These are phyloP conservation scores for Bolinopsis microptera DNA, from an alignment of 37 sponge, comb jelly and placozoan genomes.

Conservation along the genomic window DNA sequence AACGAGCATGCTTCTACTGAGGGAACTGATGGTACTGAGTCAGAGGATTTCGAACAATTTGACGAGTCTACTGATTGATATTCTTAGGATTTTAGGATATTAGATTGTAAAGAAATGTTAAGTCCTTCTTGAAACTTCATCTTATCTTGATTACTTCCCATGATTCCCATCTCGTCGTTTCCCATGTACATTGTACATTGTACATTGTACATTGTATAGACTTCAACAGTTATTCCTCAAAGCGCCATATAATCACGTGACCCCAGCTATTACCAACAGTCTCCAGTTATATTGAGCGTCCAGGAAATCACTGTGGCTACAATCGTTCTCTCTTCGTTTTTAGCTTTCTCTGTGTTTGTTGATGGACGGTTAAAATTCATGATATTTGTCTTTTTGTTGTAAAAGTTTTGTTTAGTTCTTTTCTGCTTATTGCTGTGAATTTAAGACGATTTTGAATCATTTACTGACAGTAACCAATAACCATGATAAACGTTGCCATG, in stretches of 20 bases:
- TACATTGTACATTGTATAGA: no score
- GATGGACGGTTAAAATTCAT: background rate
- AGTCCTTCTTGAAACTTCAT: no score
- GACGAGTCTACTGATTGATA: background rate
- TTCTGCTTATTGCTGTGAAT: no score
- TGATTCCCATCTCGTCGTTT: no score
- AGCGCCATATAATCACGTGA: background rate
- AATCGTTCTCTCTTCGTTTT: background rate
- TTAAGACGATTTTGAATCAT: background rate
- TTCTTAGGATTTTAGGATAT: no score
- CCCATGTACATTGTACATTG: no score
- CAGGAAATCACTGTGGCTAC: background rate
- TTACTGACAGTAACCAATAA: background rate
- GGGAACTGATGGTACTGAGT: background rate
- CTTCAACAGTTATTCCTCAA: no score
- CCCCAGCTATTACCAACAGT: background rate
- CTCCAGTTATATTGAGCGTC: background rate
- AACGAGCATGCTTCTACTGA: background rate
- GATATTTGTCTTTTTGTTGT: background rate
- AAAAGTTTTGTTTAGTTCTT: background rate
- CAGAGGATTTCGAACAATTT: background rate
- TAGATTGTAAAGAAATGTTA: no score
- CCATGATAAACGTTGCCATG: no score
- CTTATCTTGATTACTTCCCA: no score
- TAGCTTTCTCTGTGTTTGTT: background rate